Percentiles rank a stretch among this genome's conserved stretches.
Evolutionary conservation across 1,140 invertebrate genomes (phyloP).

Genomic region (Himalopsyche phryganea): DNA sequence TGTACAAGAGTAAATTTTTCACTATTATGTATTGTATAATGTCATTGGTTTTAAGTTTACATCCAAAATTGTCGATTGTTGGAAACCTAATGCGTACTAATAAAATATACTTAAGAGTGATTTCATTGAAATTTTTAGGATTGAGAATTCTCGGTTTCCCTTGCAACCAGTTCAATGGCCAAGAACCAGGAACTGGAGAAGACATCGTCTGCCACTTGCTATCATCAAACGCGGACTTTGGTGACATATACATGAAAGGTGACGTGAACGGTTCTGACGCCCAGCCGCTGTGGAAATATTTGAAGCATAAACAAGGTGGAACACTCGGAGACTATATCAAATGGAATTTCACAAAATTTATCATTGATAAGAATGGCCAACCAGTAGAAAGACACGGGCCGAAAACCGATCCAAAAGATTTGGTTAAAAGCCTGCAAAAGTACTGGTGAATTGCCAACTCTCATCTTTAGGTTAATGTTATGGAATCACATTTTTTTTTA

Average conservation of each 20-base stretch:
- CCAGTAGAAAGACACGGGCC: slow-evolving; percentile 80
- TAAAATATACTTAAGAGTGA: too few relatives aligned
- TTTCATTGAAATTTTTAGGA: too few relatives aligned
- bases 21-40: too few relatives aligned
- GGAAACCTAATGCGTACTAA: too few relatives aligned
- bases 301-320: slow-evolving; percentile 74
- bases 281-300: slow-evolving; percentile 82
- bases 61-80: too few relatives aligned
- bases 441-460: slow-evolving; percentile 57
- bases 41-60: too few relatives aligned
- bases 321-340: slow-evolving; percentile 80
- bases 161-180: slow-evolving; percentile 87
- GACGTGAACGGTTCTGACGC: slow-evolving; percentile 85
- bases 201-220: slow-evolving; percentile 73
- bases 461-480: too few relatives aligned
- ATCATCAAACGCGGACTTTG: slow-evolving; percentile 70
- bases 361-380: slow-evolving; percentile 82
- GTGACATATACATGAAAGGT: slow-evolving; percentile 75
- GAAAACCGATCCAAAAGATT: slow-evolving; percentile 64
- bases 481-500: too few relatives aligned
- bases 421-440: slow-evolving; percentile 57
- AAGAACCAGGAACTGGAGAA: slow-evolving; percentile 70
- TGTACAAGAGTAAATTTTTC: too few relatives aligned
- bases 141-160: slow-evolving; percentile 85
- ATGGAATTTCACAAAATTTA: slow-evolving; percentile 98